Evolutionary conservation across 1,140 invertebrate species (phyloP), one percentile per base, ranked within the genome.

Genomic region (Nasonia giraulti): DNA sequence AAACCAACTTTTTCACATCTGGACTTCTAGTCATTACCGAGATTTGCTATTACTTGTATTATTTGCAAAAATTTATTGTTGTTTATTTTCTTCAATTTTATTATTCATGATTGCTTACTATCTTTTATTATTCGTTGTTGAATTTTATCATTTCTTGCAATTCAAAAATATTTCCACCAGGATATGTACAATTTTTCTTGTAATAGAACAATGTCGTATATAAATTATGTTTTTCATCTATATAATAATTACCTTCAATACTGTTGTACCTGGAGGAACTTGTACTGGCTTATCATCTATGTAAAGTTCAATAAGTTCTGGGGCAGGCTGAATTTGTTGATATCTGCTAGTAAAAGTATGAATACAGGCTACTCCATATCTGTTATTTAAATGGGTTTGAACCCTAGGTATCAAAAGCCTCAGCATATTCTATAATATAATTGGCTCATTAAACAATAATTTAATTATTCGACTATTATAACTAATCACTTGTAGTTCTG

Each of bases 231-330:
- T 40, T 40, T 40, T 40, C 8, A 40, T 0, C 40, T 1, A 69
- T 44, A 23, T 4, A 75, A 6, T 40, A 47, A 23, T 84, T 93
- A 98, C 98, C 95, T 99, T 99, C 75, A 99, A 93, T 66, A 99
- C 98, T 77, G 99, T 99, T 55, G 98, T 99, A 83, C 99, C 99
- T 31, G 99, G 99, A 82, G 97, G 96, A 77, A 99, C 99, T 88
- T 97, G 93, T 6, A 99, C 98, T 87, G 96, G 96, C 91, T 99
- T 98, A 91, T 99, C 99, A 95, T 99, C 98, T 89, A 99, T 97
- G 93, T 99, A 99, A 17, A 99, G 96, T 94, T 99, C 99, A 80
- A 99, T 95, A 90, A 97, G 96, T 87, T 98, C 96, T 20, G 96
- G 96, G 85, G 94, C 93, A 37, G 88, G 82, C 50, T 90, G 87